Evolutionary conservation across 2,888 invertebrate genomes (phyloP).

Genomic region (Rotaria socialis): DNA sequence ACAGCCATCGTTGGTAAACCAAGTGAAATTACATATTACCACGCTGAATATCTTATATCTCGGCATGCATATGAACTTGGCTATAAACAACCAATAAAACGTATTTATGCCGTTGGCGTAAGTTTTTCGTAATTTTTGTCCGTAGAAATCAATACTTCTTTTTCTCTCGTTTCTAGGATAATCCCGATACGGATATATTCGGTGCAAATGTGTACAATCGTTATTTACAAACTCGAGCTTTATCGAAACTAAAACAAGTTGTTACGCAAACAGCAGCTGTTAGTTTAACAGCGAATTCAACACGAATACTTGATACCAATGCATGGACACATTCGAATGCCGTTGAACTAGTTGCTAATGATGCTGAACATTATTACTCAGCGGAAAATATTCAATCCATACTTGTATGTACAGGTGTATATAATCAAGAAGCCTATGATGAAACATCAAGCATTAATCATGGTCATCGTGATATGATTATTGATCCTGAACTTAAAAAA

Average conservation of each 20-base stretch:
- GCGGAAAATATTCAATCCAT: constrained; percentile 59
- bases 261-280: background rate
- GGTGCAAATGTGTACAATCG: constrained; percentile 68
- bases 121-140: background rate
- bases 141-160: background rate
- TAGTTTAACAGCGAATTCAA: background rate
- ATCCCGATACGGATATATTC: constrained; percentile 68
- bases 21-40: constrained; percentile 67
- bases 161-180: constrained; percentile 60
- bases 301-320: background rate
- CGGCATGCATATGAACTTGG: constrained; percentile 64
- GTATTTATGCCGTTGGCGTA: constrained; percentile 65
- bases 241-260: constrained; percentile 19
- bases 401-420: constrained; percentile 66
- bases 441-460: constrained; percentile 61
- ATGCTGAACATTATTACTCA: constrained; percentile 49
- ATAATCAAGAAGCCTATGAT: constrained; percentile 59
- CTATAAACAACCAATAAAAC: constrained; percentile 61
- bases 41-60: constrained; percentile 65
- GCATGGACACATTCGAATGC: background rate
- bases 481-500: constrained; percentile 60
- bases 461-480: constrained; percentile 64
- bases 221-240: constrained; percentile 60
- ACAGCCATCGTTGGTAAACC: constrained; percentile 68
- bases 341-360: constrained; percentile 17